Conservation (phyloP, 2,113 vertebrate species). For the Myodes glareolus region DNA sequence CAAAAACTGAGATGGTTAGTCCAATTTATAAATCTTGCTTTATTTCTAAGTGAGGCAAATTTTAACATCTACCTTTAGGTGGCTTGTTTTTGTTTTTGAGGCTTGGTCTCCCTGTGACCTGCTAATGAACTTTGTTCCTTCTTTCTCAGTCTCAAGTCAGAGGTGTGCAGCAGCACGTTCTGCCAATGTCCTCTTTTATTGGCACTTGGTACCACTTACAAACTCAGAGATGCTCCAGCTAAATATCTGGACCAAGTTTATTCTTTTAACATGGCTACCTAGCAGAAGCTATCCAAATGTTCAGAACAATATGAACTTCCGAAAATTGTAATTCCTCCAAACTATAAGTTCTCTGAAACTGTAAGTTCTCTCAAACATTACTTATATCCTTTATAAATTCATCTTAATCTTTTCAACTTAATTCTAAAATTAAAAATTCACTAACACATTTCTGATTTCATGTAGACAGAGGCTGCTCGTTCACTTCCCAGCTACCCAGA, state of each 20-base stretch:
- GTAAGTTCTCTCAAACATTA: conserved; percentile 34
- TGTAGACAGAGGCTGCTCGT: too few species aligned
- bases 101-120: too few species aligned
- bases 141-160: neutral
- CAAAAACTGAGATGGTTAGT: neutral
- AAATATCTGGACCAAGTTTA: conserved; percentile 45
- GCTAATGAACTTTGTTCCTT: neutral
- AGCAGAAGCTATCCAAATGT: conserved; percentile 23
- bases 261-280: conserved; percentile 11
- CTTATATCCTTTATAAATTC: conserved; percentile 5
- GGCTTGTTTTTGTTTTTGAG: neutral
- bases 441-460: conserved; percentile 1
- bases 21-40: conserved; percentile 9
- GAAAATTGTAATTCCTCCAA: neutral
- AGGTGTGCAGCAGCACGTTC: neutral
- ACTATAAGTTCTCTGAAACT: conserved; percentile 16
- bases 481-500: too few species aligned
- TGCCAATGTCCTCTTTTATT: neutral
- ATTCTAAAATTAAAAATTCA: conserved; percentile 55
- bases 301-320: conserved; percentile 25
- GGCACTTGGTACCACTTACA: neutral
- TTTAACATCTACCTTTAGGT: neutral
- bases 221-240: neutral
- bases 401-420: conserved; percentile 20
- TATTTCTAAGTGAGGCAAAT: conserved; percentile 41